Percentiles rank a stretch among this genome's conserved stretches.
Conservation (phyloP, 2,888 invertebrate species). For the Atethmia centrago region DNA sequence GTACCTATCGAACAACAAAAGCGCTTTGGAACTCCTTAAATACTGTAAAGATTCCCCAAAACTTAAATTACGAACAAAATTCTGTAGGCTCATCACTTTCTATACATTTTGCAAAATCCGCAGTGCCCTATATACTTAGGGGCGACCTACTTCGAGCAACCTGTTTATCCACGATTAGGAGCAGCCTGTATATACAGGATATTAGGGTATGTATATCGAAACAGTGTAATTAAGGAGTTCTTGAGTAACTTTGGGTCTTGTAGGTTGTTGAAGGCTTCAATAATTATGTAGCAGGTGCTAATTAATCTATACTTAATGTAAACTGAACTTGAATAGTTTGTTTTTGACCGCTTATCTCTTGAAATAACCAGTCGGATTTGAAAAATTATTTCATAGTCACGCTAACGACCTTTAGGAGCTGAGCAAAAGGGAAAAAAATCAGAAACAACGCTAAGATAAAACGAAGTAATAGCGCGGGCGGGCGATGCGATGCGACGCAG, state of each 20-base stretch:
- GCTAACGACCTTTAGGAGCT: no score
- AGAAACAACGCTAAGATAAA: no score
- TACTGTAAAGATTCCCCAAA: neutral
- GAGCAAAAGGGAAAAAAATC: no score
- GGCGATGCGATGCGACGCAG: no score
- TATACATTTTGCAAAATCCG: conserved; percentile 36
- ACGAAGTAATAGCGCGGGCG: conserved; percentile 5
- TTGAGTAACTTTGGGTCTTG: conserved; percentile 9
- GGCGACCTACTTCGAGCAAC: conserved; percentile 34
- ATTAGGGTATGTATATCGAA: neutral
- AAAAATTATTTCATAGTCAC: no score
- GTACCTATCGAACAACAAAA: neutral
- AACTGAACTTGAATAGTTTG: no score
- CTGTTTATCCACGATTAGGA: conserved; percentile 26
- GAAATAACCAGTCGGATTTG: no score
- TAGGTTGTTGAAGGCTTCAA: neutral
- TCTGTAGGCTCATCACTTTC: conserved; percentile 18
- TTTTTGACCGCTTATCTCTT: no score
- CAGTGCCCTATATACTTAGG: conserved; percentile 36
- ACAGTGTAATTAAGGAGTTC: conserved; percentile 11
- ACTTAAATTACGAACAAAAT: conserved; percentile 14
- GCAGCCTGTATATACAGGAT: neutral
- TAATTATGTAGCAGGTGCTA: neutral
- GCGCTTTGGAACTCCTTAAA: neutral
- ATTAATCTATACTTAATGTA: neutral